Base-by-base conservation (phyloP, 2,113 vertebrate genomes). In the Pterocles burchelli region DNA sequence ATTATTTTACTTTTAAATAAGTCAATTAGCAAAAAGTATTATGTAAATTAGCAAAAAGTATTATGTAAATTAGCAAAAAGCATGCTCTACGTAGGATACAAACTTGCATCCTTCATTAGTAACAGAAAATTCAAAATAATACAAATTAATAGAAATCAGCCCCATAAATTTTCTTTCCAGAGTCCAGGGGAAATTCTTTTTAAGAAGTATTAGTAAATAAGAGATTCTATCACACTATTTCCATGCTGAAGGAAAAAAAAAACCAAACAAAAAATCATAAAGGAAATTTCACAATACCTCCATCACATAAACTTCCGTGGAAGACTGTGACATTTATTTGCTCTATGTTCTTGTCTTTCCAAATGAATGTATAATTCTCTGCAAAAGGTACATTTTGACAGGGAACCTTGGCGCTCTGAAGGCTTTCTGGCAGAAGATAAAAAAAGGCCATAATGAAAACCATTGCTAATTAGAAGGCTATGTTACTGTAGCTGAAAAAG, bases 281-380 rank as follows among this genome's bases (percentile, higher is more conserved):
- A 55, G 73, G 24, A 88, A 79, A 46, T 48, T 10, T 49, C 41
- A 43, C 4, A 6, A 46, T 97, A 97, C 97, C 97, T 97, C 96
- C 95, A 91, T 80, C 75, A 89, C 96, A 97, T 9, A 97, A 74
- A 13, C 80, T 96, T 49, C 98, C 99, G 6, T 94, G 85, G 68
- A 98, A 94, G 38, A 98, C 95, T 24, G 75, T 98, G 73, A 99
- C 95, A 36, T 92, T 97, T 52, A 99, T 68, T 46, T 65, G 97
- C 26, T 97, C 98, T 91, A 99, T 97, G 16, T 94, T 97, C 41
- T 98, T 98, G 51, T 96, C 98, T 91, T 98, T 96, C 98, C 99
- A 99, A 63, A 97, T 90, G 85, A 99, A 97, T 6, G 81, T 92
- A 84, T 99, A 99, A 96, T 98, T 96, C 87, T 99, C 98, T 12